phyloP scores from a whole-genome alignment of 2,888 invertebrate genomes.

The Agriopis leucophaearia region DNA sequence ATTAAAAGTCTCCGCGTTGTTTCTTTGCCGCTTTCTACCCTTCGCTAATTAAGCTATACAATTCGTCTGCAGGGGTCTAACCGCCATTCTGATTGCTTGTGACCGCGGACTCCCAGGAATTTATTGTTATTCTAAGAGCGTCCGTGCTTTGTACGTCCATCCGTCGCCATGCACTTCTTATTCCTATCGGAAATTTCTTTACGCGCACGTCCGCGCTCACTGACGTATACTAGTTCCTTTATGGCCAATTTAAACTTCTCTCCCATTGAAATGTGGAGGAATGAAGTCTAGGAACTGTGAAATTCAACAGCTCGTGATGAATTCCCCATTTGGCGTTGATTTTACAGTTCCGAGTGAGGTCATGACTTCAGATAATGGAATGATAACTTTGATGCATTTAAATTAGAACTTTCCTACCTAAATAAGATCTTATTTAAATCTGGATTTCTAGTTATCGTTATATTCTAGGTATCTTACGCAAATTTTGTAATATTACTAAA shows the following conservation, averaged over 20 bases:
- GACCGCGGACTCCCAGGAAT: conserved; percentile 58
- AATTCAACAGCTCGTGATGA: conserved; percentile 35
- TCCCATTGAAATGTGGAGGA: conserved; percentile 57
- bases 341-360: conserved; percentile 47
- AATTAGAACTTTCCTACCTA: conserved; percentile 46
- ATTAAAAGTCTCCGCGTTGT: conserved; percentile 58
- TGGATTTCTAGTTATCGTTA: conserved; percentile 4
- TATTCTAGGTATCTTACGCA: no score
- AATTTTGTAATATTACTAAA: conserved; percentile 3
- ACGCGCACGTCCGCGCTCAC: conserved; percentile 60
- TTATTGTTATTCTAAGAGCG: conserved; percentile 73
- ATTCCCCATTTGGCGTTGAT: conserved; percentile 24
- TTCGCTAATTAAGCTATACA: conserved; percentile 75
- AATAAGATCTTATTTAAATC: conserved; percentile 4
- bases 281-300: conserved; percentile 45
- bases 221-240: conserved; percentile 60
- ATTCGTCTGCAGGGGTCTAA: conserved; percentile 64
- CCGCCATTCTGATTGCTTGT: conserved; percentile 70
- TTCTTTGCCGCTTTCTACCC: conserved; percentile 50
- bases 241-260: conserved; percentile 62
- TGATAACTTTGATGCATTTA: conserved; percentile 53
- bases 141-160: conserved; percentile 66
- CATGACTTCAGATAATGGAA: conserved; percentile 52
- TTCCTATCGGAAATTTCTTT: conserved; percentile 63
- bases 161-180: conserved; percentile 71